These are phyloP conservation scores for Zaprionus gabonicus DNA, from an alignment of 1,140 invertebrate genomes.

Conservation along the genomic window DNA sequence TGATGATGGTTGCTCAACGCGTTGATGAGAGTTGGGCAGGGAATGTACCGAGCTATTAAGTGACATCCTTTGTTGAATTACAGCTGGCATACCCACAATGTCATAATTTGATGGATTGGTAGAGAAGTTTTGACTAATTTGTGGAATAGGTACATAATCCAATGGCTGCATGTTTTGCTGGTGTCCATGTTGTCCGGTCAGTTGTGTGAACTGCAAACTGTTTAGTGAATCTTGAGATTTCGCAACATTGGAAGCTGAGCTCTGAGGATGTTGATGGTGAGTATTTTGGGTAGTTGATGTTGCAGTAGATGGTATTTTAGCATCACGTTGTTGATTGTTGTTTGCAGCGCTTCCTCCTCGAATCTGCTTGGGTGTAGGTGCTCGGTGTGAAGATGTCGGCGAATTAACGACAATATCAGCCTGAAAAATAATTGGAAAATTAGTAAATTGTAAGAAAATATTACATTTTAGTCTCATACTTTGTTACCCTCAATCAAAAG, in stretches of 20 bases:
- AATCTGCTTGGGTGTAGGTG: slow-evolving; percentile 79
- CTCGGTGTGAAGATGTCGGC: slow-evolving; percentile 60
- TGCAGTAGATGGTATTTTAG: slow-evolving; percentile 57
- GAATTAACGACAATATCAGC: slow-evolving; percentile 65
- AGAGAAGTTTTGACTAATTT: slow-evolving; percentile 84
- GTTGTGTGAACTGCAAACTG: slow-evolving; percentile 71
- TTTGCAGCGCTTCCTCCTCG: slow-evolving; percentile 58
- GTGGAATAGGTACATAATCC: slow-evolving; percentile 82
- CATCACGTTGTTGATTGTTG: slow-evolving; percentile 81
- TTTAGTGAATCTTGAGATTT: slow-evolving; percentile 71
- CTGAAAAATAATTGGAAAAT: slow-evolving; percentile 22
- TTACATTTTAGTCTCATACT: no score
- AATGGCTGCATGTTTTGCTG: slow-evolving; percentile 84
- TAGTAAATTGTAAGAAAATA: background rate
- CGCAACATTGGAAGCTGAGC: slow-evolving; percentile 70
- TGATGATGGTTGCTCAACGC: slow-evolving; percentile 85
- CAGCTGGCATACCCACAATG: slow-evolving; percentile 85
- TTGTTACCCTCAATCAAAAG: no score
- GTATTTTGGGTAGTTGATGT: slow-evolving; percentile 75
- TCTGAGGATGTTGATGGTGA: slow-evolving; percentile 84
- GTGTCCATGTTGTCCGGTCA: slow-evolving; percentile 78
- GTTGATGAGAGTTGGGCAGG: slow-evolving; percentile 84
- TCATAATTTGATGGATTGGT: slow-evolving; percentile 86
- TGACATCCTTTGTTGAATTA: slow-evolving; percentile 87
- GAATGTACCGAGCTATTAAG: slow-evolving; percentile 83